These are phyloP conservation scores for Mizuhopecten yessoensis DNA, from an alignment of 1,140 invertebrate genomes.

Conservation along the genomic window DNA sequence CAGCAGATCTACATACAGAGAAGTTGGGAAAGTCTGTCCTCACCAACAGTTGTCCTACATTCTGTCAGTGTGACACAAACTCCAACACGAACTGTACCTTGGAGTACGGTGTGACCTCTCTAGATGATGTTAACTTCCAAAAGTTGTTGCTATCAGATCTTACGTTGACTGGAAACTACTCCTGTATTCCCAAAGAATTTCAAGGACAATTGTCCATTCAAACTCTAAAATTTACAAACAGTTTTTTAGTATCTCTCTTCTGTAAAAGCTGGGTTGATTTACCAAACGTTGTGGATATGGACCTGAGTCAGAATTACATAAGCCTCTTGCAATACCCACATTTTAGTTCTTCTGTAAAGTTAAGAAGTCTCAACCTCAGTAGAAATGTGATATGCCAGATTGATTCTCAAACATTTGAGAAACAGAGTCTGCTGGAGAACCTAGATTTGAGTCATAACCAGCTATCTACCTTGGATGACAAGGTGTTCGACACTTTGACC, in stretches of 20 bases:
- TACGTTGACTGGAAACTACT: background rate
- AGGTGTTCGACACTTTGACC: constrained; percentile 52
- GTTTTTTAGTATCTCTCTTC: background rate
- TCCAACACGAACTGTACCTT: background rate
- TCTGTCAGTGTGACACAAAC: background rate
- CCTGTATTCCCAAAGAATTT: background rate
- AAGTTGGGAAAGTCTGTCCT: background rate
- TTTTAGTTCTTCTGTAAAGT: background rate
- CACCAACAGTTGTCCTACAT: background rate
- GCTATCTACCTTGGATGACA: constrained; percentile 45
- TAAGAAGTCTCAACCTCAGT: constrained; percentile 54
- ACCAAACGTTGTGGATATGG: background rate
- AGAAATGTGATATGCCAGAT: constrained; percentile 56
- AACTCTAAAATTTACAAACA: background rate
- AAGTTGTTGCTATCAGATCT: background rate
- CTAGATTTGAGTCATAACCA: constrained; percentile 64
- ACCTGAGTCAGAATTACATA: background rate
- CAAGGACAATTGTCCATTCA: background rate
- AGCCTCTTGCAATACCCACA: background rate
- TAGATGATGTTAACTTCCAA: background rate
- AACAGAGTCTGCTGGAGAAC: constrained; percentile 41
- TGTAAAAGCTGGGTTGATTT: background rate
- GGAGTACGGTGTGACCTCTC: background rate
- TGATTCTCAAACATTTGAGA: constrained; percentile 51
- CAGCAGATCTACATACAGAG: background rate